phyloP scores from a whole-genome alignment of 2,797 vertebrate species.

The Clarias platycephalus region DNA sequence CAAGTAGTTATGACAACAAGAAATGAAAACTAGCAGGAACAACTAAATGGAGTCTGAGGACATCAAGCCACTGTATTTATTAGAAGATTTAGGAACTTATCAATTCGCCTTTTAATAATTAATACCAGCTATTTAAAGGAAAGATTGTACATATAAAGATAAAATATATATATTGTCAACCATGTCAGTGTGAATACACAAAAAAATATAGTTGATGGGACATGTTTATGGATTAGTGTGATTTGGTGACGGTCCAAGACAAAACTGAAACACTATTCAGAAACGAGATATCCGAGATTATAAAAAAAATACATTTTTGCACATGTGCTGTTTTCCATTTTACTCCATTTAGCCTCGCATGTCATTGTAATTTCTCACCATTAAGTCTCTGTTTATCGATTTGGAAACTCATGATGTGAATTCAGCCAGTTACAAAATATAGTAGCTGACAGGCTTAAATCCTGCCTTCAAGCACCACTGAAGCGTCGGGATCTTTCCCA shows the following conservation, averaged over 20 bases:
- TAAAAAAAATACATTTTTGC: not conserved
- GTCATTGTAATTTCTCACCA: not conserved
- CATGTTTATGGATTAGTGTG: not conserved
- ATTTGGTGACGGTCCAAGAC: not conserved
- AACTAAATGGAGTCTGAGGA: not conserved
- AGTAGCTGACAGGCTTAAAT: not conserved
- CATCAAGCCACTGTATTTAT: not conserved
- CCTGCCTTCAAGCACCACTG: not conserved
- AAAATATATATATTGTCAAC: too few species aligned
- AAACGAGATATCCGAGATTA: not conserved
- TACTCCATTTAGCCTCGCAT: not conserved
- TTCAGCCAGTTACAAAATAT: not conserved
- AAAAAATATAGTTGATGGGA: not conserved
- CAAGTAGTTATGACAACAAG: not conserved
- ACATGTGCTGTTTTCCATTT: not conserved
- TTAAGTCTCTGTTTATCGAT: not conserved
- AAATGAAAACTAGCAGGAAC: not conserved
- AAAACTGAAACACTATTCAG: not conserved
- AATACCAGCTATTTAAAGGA: not conserved
- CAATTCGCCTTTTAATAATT: not conserved
- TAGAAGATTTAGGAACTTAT: not conserved
- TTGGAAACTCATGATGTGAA: not conserved
- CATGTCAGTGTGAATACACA: not conserved
- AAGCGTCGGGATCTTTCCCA: not conserved
- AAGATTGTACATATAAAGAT: too few species aligned